Evolutionary conservation across 2,797 vertebrate genomes (phyloP).

Genomic region (Telmatherina bonti): DNA sequence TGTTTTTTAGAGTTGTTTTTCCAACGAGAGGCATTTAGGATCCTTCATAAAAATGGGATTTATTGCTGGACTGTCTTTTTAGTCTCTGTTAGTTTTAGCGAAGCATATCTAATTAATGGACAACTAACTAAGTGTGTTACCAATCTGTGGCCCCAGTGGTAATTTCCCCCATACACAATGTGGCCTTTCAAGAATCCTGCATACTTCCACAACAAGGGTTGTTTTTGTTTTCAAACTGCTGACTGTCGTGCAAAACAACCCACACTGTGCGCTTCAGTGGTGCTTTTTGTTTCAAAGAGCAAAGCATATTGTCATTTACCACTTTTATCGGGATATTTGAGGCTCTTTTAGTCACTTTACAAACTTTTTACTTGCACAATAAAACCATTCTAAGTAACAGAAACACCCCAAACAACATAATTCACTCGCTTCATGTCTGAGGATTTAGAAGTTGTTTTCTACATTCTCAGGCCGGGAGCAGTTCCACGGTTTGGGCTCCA

Average conservation of each 20-base stretch:
- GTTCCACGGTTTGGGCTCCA: slow-evolving; percentile 96
- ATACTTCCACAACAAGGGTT: slow-evolving; percentile 69
- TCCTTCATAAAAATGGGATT: background rate
- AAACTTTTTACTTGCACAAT: too few species aligned
- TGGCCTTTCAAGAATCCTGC: slow-evolving; percentile 47
- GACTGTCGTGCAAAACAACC: slow-evolving; percentile 29
- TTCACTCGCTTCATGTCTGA: too few species aligned
- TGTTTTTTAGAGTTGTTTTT: too few species aligned
- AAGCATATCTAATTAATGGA: slow-evolving; percentile 12
- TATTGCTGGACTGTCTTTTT: background rate
- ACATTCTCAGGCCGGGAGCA: slow-evolving; percentile 91
- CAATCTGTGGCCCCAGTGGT: slow-evolving; percentile 8
- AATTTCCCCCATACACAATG: slow-evolving; percentile 48
- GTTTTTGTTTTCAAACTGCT: slow-evolving; percentile 63
- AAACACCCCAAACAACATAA: too few species aligned
- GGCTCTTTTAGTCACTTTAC: too few species aligned
- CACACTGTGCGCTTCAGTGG: background rate
- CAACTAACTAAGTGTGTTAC: background rate
- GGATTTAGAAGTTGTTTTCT: too few species aligned
- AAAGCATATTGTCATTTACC: background rate
- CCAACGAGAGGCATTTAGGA: background rate
- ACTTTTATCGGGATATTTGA: background rate
- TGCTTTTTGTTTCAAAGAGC: background rate
- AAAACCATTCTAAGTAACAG: too few species aligned
- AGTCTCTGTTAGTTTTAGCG: slow-evolving; percentile 3